Base-by-base conservation (phyloP, 23 tunicate genomes). In the Styela clava region DNA sequence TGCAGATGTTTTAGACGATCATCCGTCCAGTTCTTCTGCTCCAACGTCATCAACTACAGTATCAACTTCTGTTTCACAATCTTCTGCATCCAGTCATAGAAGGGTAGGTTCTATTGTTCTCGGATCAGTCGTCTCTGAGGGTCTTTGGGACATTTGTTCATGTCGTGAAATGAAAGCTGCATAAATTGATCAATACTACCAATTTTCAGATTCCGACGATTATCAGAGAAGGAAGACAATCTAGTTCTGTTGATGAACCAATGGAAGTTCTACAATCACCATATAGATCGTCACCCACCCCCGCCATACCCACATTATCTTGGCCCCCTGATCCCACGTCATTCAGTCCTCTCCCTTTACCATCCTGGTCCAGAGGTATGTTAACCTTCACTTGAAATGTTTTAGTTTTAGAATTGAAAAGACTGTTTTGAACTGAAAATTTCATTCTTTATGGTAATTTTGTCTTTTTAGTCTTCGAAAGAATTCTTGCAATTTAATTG, bases 271-370 rank as follows among this genome's bases (percentile, higher is more conserved):
- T 44, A 44, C 56, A 7, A 44, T 44, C 56, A 5, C 56, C 56
- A 5, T 44, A 44, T 44, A 44, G 56, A 44, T 44, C 56, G 12
- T 44, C 56, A 7, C 56, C 56, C 12, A 44, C 77, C 34, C 35
- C 37, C 16, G 37, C 77, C 26, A 76, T 76, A 33, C 97, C 97
- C 1, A 64, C 88, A 5, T 23, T 67, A 30, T 36, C 87, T 25
- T 91, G 97, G 97, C 90, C 90, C 7, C 87, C 85, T n/a, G 97
- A 91, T 1, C 69, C 78, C 21, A n/a, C 35, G 24, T 26, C 87
- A 5, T 73, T 34, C 2, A 44, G 56, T 44, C 56, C 56, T 44
- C 12, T 44, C 9, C 56, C 56, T 44, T 44, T 44, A 44, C 56
- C 56, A 44, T 44, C 56, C 12, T 44, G 56, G 56, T 44, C 56